Evolutionary conservation across 2,888 invertebrate genomes (phyloP), one percentile per base, ranked within the genome.

Genomic region (Cantharis rufa): DNA sequence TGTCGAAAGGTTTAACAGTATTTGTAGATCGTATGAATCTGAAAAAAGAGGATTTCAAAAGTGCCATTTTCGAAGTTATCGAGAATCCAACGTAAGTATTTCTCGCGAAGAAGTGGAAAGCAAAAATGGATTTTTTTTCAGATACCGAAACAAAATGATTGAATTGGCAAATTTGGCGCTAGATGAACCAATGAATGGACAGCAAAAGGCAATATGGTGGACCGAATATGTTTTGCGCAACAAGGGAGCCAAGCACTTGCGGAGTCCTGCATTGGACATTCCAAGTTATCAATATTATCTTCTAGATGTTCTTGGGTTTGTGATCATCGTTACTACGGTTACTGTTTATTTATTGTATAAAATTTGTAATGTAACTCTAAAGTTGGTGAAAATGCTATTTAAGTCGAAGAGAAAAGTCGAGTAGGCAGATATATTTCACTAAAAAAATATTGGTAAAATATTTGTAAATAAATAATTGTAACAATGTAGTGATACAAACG

Each of bases 181-280:
- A 13, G 71, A 71, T 2, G 27, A 71, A 63, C 71, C 71, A n/a
- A n/a, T 71, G 15, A 64, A 7, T 11, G 64, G 71, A 4, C 1
- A 64, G 10, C 63, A 71, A 32, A 15, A 13, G 9, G 64, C 63
- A 0, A 18, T 71, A 13, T 71, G 71, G 71, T 71, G 71, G 71
- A 27, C 71, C 13, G 71, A 71, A 27, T 64, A 71, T 15, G 63
- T 71, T 16, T 32, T 71, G 64, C 63, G 71, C 32, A 10, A 71
- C 13, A 71, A 63, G 24, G 64, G 71, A 15, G 15, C 71, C 0
- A 71, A 13, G 5, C 71, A 71, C 15, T 27, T 71, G 0, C 18
- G 63, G 0, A 13, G 10, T 16, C 62, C 15, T 3, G 15, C 10
- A 4, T 1, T 18, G 0, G 63, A 71, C 15, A 16, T 71, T 15